Evolutionary conservation across 1,140 invertebrate genomes (phyloP).

Genomic region (Drosophila repletoides): DNA sequence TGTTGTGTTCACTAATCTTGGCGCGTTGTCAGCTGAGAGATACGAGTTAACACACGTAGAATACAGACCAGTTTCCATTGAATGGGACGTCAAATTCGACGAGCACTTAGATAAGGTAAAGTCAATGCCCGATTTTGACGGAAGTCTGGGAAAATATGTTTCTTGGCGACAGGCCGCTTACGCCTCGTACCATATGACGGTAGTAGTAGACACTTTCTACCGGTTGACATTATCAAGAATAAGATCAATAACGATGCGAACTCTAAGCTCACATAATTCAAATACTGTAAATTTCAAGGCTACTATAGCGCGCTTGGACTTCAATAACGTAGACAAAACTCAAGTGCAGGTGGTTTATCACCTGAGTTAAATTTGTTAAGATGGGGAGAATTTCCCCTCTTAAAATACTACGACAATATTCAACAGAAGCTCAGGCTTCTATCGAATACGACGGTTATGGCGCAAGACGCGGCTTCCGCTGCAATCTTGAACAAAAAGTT

Average conservation of each 20-base stretch:
- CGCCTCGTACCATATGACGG: conserved; percentile 16
- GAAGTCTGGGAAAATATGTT: conserved; percentile 27
- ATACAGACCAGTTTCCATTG: no score
- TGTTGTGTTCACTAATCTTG: no score
- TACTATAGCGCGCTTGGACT: conserved; percentile 35
- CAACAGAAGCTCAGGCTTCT: conserved; percentile 24
- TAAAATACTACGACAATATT: conserved; percentile 39
- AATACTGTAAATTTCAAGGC: conserved; percentile 40
- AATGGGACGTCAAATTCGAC: no score
- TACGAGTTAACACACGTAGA: no score
- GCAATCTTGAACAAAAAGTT: neutral
- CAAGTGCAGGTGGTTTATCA: conserved; percentile 39
- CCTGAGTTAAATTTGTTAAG: conserved; percentile 23
- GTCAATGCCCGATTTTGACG: no score
- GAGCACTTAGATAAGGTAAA: no score
- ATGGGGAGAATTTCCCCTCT: neutral
- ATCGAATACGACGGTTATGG: conserved; percentile 35
- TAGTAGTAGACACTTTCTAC: conserved; percentile 27
- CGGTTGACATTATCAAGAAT: conserved; percentile 30
- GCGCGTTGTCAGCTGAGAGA: no score
- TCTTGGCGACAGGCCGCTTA: conserved; percentile 36
- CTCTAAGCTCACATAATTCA: conserved; percentile 25
- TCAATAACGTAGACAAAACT: conserved; percentile 32
- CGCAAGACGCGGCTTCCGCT: conserved; percentile 16
- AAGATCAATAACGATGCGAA: conserved; percentile 30